Conservation (phyloP, 2,888 invertebrate genomes). For the Cyclophora punctaria region DNA sequence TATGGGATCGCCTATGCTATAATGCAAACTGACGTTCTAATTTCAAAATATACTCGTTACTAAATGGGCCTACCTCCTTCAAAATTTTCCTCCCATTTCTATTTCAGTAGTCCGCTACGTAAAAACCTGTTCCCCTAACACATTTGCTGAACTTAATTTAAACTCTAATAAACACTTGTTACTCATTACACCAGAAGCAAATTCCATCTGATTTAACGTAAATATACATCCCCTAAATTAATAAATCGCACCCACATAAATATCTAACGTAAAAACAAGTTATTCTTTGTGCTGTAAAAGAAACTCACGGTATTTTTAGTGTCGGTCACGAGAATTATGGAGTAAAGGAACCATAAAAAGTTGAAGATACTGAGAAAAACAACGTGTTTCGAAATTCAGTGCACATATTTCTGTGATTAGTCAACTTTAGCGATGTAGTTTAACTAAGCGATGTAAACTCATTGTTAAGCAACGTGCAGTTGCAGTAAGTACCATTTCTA, state of each 20-base stretch:
- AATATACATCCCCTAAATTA: conserved; percentile 46
- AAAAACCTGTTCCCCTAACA: conserved; percentile 15
- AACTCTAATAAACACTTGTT: conserved; percentile 44
- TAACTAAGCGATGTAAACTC: no score
- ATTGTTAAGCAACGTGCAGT: no score
- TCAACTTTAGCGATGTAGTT: no score
- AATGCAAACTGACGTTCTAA: no score
- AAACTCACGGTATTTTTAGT: conserved; percentile 16
- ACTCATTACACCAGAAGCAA: conserved; percentile 58
- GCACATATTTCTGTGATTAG: conserved; percentile 15
- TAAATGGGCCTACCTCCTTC: no score
- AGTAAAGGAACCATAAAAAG: conserved; percentile 23
- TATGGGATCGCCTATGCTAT: no score
- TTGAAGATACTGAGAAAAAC: conserved; percentile 2
- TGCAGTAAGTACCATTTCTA: no score
- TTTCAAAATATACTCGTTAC: no score
- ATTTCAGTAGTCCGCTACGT: conserved; percentile 1
- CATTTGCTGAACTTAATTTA: conserved; percentile 27
- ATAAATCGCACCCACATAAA: conserved; percentile 41
- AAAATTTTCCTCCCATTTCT: no score
- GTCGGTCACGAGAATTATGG: conserved; percentile 16
- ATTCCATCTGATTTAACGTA: conserved; percentile 51
- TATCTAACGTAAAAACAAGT: conserved; percentile 36
- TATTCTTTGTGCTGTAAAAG: conserved; percentile 31
- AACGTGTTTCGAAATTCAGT: conserved; percentile 1